Evolutionary conservation across 2,113 vertebrate genomes (phyloP).

Genomic region (Orientallactaga bullata): DNA sequence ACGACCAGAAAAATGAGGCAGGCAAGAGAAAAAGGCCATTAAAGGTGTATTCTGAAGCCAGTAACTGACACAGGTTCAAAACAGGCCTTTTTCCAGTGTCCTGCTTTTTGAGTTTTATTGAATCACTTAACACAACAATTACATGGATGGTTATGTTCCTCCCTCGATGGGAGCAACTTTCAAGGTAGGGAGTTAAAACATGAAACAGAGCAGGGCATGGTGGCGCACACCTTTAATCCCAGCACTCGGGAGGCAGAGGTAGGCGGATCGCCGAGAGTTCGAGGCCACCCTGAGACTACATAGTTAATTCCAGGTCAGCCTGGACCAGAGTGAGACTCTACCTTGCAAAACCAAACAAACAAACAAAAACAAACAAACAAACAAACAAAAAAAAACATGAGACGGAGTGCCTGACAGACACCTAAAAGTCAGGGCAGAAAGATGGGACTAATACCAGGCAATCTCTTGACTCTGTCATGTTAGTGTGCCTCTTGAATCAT

Average conservation of each 20-base stretch:
- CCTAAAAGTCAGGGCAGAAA: not conserved
- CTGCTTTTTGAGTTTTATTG: not conserved
- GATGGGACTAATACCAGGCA: not conserved
- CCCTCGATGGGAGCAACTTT: not conserved
- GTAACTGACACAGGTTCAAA: not conserved
- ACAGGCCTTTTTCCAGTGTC: not conserved
- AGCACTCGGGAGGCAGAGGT: no score
- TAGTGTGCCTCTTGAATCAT: not conserved
- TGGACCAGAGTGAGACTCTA: no score
- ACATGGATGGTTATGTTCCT: not conserved
- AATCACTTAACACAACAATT: not conserved
- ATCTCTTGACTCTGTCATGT: not conserved
- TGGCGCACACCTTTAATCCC: no score
- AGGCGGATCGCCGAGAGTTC: no score
- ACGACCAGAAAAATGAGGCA: not conserved
- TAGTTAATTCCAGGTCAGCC: no score
- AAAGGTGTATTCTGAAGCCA: not conserved
- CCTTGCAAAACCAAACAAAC: no score
- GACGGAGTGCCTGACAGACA: not conserved
- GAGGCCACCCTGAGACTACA: no score
- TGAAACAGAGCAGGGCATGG: no score
- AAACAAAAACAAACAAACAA: no score
- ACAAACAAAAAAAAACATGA: no score
- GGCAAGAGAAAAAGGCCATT: not conserved
- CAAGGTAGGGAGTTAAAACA: not conserved